phyloP scores from a whole-genome alignment of 1,140 invertebrate genomes.

The Steinernema feltiae region DNA sequence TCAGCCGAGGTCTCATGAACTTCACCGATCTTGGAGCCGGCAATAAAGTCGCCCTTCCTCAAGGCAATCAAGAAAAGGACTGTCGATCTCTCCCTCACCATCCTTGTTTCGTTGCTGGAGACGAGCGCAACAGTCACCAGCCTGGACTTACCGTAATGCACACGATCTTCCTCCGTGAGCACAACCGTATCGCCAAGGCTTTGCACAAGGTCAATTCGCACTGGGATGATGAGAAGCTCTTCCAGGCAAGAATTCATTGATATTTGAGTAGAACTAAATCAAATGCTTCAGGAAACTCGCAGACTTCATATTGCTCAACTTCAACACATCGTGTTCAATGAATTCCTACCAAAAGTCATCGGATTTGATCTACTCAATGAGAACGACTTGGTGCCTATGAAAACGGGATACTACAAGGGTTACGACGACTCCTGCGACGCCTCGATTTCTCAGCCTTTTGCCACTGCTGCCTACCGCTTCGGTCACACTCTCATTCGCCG shows the following conservation, averaged over 20 bases:
- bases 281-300: slow-evolving; percentile 70
- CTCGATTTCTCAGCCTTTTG: slow-evolving; percentile 54
- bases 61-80: slow-evolving; percentile 46
- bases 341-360: slow-evolving; percentile 75
- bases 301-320: slow-evolving; percentile 76
- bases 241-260: slow-evolving; percentile 30
- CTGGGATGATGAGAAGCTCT: slow-evolving; percentile 59
- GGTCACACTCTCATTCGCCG: slow-evolving; percentile 63
- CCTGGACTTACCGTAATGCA: slow-evolving; percentile 66
- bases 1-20: slow-evolving; percentile 43
- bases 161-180: slow-evolving; percentile 68
- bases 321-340: slow-evolving; percentile 78
- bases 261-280: background rate
- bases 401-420: slow-evolving; percentile 44
- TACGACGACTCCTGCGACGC: slow-evolving; percentile 56
- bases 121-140: slow-evolving; percentile 88
- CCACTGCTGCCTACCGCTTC: slow-evolving; percentile 63
- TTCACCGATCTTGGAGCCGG: slow-evolving; percentile 40
- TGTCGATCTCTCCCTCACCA: slow-evolving; percentile 45
- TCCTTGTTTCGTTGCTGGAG: slow-evolving; percentile 65
- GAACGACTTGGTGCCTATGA: slow-evolving; percentile 40
- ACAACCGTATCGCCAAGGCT: slow-evolving; percentile 75
- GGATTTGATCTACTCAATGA: slow-evolving; percentile 76
- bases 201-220: slow-evolving; percentile 63
- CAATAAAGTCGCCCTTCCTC: slow-evolving; percentile 37